A percentile compares a stretch with the other conserved stretches of the same genome.
Evolutionary conservation across 2,888 invertebrate genomes (phyloP).

Genomic region (Cataglyphis rosenhaueri): DNA sequence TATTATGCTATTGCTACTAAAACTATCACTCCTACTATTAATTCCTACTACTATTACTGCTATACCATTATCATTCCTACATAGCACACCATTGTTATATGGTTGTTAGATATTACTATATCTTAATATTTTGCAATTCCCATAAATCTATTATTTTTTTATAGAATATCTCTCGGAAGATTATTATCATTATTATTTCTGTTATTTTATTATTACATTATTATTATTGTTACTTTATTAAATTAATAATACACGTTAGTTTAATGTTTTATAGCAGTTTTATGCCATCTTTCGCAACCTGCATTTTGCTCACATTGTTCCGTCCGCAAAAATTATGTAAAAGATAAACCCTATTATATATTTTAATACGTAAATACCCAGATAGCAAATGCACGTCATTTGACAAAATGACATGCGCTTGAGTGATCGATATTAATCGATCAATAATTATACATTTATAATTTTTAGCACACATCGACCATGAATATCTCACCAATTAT

Average conservation of each 20-base stretch:
- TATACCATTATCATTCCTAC: constrained; percentile 13
- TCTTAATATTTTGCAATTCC: constrained; percentile 60
- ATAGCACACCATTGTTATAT: constrained; percentile 32
- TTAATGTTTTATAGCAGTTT: constrained; percentile 63
- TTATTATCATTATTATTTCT: constrained; percentile 66
- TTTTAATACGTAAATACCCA: neutral
- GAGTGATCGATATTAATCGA: constrained; percentile 19
- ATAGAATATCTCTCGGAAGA: constrained; percentile 55
- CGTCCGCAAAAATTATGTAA: constrained; percentile 18
- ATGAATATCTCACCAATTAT: neutral
- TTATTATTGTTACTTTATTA: constrained; percentile 68
- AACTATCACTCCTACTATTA: constrained; percentile 9
- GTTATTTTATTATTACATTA: constrained; percentile 47
- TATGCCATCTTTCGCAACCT: constrained; percentile 14
- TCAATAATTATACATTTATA: constrained; percentile 15
- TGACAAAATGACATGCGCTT: neutral
- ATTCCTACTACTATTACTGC: neutral
- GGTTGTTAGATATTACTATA: constrained; percentile 60
- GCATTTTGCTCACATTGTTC: constrained; percentile 10
- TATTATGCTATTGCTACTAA: constrained; percentile 28
- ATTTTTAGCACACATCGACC: neutral
- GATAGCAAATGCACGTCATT: no score
- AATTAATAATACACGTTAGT: constrained; percentile 57
- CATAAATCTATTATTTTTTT: constrained; percentile 54
- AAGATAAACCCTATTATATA: neutral